phyloP scores from a whole-genome alignment of 2,797 vertebrate species.

The Morelia viridis region DNA sequence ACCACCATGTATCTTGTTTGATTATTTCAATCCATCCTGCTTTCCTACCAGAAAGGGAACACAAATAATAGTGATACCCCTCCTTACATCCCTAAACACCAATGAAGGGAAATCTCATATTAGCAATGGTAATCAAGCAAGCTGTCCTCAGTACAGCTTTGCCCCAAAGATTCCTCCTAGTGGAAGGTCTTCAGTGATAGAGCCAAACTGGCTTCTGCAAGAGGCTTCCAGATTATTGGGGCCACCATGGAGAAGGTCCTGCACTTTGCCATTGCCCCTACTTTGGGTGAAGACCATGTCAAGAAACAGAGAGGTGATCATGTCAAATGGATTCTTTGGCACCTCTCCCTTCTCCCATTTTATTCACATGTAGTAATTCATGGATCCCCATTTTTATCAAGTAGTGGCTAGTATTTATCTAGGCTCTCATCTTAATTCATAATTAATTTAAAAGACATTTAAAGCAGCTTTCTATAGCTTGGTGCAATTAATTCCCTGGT shows the following conservation, averaged over 20 bases:
- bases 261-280: background rate
- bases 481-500: background rate
- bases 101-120: background rate
- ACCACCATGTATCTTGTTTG: constrained; percentile 6
- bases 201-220: background rate
- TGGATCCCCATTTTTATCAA: background rate
- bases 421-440: background rate
- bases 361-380: too few species aligned
- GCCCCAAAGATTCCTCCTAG: background rate
- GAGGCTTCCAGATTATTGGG: background rate
- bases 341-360: background rate
- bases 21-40: background rate
- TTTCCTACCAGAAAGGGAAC: background rate
- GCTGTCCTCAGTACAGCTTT: background rate
- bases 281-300: background rate
- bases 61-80: background rate
- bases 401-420: background rate
- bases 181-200: background rate
- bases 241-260: background rate
- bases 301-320: background rate
- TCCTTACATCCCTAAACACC: background rate
- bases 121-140: background rate
- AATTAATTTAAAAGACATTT: background rate
- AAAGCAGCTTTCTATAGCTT: background rate
- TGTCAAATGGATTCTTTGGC: background rate